Conservation (phyloP, 2,797 vertebrate species). For the Lagocephalus sceleratus region DNA sequence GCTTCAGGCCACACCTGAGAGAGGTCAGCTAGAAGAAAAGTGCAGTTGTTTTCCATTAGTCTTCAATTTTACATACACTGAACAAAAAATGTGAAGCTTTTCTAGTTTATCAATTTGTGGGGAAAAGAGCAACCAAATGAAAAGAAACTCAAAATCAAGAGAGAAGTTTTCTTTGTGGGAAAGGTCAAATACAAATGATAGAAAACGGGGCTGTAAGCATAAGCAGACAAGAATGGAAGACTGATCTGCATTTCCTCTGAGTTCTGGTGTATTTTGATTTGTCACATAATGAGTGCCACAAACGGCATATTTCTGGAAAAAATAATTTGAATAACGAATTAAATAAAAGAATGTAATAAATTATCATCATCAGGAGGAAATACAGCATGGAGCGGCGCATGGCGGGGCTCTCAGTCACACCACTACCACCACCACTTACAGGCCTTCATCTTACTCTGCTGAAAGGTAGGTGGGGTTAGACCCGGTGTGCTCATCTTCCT, state of each 20-base stretch:
- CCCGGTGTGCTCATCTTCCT: constrained; percentile 98
- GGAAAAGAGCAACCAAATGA: too few species aligned
- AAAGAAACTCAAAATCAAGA: constrained; percentile 21
- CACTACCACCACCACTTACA: constrained; percentile 92
- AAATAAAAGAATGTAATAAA: too few species aligned
- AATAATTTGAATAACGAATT: neutral
- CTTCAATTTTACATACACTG: neutral
- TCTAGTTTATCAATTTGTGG: too few species aligned
- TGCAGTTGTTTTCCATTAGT: neutral
- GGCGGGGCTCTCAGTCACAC: constrained; percentile 85
- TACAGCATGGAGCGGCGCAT: constrained; percentile 70
- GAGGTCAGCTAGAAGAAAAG: constrained; percentile 85
- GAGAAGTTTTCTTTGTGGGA: constrained; percentile 15
- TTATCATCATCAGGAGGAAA: constrained; percentile 52
- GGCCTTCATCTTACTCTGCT: constrained; percentile 99
- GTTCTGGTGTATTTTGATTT: neutral
- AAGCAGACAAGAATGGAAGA: constrained; percentile 70
- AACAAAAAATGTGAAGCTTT: neutral
- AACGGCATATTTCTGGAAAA: too few species aligned
- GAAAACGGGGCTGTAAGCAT: constrained; percentile 60
- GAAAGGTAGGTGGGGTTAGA: constrained; percentile 96
- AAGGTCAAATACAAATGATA: constrained; percentile 13
- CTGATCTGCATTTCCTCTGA: constrained; percentile 74
- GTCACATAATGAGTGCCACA: neutral
- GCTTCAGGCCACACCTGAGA: constrained; percentile 99